Evolutionary conservation across 2,797 vertebrate species (phyloP).

Genomic region (Diglossa cyanea): DNA sequence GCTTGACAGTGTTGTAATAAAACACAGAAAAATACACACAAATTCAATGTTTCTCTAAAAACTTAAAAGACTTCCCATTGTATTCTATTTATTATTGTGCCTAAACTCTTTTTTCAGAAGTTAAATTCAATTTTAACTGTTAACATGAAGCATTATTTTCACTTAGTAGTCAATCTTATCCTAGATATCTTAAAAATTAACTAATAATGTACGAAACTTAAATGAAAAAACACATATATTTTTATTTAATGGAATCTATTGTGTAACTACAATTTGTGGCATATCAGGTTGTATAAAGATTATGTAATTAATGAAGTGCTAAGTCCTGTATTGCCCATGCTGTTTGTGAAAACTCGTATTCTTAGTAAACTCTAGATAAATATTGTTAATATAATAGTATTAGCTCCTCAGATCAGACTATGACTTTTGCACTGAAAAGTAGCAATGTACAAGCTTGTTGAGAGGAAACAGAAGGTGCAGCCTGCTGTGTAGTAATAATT

Average conservation of each 20-base stretch:
- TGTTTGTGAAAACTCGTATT: background rate
- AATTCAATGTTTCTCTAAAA: background rate
- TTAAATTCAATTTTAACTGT: background rate
- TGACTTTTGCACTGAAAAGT: background rate
- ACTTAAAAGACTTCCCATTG: background rate
- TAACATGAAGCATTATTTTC: background rate
- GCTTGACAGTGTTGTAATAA: slow-evolving; percentile 36
- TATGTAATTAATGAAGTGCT: background rate
- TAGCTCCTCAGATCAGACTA: background rate
- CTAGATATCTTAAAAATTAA: background rate
- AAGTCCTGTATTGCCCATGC: background rate
- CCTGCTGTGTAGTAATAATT: background rate
- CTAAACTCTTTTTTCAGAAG: background rate
- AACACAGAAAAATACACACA: background rate
- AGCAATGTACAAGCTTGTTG: background rate
- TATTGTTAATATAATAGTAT: background rate
- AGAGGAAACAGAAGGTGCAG: background rate
- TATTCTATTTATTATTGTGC: background rate
- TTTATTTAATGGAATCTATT: background rate
- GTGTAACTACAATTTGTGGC: background rate
- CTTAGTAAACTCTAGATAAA: background rate
- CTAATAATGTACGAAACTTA: background rate
- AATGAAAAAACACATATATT: background rate
- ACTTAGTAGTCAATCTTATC: background rate
- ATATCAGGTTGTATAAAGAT: background rate